Evolutionary conservation across 2,888 invertebrate genomes (phyloP), one percentile per base, ranked within the genome.

Genomic region (Imbricaverruca yamaguchii): DNA sequence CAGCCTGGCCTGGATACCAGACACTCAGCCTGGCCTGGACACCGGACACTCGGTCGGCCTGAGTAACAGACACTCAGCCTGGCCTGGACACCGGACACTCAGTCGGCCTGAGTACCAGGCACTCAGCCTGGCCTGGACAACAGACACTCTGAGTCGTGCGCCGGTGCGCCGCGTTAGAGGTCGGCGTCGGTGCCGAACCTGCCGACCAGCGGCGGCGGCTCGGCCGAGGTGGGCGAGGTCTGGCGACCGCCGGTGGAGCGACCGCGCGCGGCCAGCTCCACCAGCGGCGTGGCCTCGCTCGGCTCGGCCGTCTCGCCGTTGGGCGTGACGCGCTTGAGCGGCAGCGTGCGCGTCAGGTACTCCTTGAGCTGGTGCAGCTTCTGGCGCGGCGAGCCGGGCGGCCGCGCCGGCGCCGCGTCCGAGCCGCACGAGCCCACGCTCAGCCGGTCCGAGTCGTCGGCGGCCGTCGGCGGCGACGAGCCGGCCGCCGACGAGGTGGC

Each of bases 301-400:
- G 12, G 18, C 59, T 59, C 59, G 12, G 11, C 59, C 15, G 53
- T 18, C 69, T 39, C 69, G 8, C 39, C 74, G 74, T 55, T 55
- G 11, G 74, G 74, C 9, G 55, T 55, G 55, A 53, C 53, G 21
- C 74, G 74, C 53, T 11, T 18, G 53, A 55, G 74, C 53, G 74
- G 74, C 55, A 74, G 74, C 53, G 74, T 74, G 55, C 74, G 74
- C 18, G 55, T 18, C 74, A 74, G 74, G 55, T 74, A 74, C 74
- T 74, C 74, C 53, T 55, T 53, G 10, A 74, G 74, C 74, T 74
- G 74, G 55, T 53, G 18, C 55, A 74, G 55, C 55, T 74, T 74
- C 15, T 74, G 74, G 53, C 74, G 53, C 21, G 74, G 74, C 21
- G 74, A 74, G 74, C 74, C 74, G 18, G 74, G 74, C 74, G 74